Conservation (phyloP, 2,888 invertebrate genomes). For the Andrena trimmerana region DNA sequence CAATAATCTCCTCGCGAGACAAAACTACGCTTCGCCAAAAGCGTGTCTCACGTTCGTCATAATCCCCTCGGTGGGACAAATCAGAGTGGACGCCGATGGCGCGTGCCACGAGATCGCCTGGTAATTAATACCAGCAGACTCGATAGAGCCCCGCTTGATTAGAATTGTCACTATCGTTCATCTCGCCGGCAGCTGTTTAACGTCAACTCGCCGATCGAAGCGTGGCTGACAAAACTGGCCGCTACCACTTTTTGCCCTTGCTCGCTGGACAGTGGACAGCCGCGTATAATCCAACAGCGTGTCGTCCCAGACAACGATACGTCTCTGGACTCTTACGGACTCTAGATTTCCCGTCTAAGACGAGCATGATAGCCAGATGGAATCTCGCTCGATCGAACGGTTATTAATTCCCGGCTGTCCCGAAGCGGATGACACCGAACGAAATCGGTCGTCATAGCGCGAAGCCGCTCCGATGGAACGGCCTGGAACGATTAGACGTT, state of each 20-base stretch:
- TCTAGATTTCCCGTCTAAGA: constrained; percentile 48
- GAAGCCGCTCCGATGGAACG: not conserved
- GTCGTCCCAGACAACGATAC: constrained; percentile 24
- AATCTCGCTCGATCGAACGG: constrained; percentile 31
- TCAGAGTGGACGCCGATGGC: constrained; percentile 20
- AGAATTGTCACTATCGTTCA: constrained; percentile 72
- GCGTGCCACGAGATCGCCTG: constrained; percentile 33
- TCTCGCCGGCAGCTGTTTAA: constrained; percentile 60
- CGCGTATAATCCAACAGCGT: constrained; percentile 50
- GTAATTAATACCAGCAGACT: constrained; percentile 62
- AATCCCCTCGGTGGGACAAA: not conserved
- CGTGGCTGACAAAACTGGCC: constrained; percentile 64
- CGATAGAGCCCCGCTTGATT: constrained; percentile 64
- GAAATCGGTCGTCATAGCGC: constrained; percentile 4
- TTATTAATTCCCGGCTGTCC: constrained; percentile 52
- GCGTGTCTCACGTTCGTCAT: not conserved
- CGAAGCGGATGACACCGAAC: not conserved
- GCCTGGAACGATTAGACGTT: not conserved
- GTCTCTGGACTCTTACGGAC: constrained; percentile 45
- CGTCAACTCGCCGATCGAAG: constrained; percentile 62
- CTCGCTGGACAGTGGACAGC: constrained; percentile 16
- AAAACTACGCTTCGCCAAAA: not conserved
- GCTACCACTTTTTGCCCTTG: constrained; percentile 61
- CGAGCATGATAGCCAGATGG: constrained; percentile 15
- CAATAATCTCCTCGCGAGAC: too few relatives aligned